Evolutionary conservation across 30 jellyfish, hydroid and myxozoan genomes (phyloP), one percentile per base, ranked within the genome.

Genomic region (Chrysaora quinquecirrha): DNA sequence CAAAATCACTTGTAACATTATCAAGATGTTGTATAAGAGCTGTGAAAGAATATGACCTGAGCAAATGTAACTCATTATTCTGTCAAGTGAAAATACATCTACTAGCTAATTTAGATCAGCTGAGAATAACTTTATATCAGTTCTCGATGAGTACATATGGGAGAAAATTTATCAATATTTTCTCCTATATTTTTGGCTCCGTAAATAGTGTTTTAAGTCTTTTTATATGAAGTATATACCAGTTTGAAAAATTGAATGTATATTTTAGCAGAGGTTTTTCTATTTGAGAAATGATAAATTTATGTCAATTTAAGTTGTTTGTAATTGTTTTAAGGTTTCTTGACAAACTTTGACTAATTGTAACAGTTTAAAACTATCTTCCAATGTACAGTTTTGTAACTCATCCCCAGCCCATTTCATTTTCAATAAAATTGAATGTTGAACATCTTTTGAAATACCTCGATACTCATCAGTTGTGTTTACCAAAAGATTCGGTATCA

Each of bases 11-110:
- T 58, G 91, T 93, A 31, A 75, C 97, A 10, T 62, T 93, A 87
- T 75, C 96, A 34, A 74, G 84, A 70, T 93, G 98, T 75, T 93
- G 98, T 73, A 27, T 93, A 1, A 73, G 87, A 10, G 98, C 98
- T 28, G 87, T 86, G 16, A 65, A 30, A 64, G 88, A 87, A 27
- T 48, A 80, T 58, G 97, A 93, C 11, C 84, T 79, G 12, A 23
- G 79, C 2, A 72, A 78, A 16, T 78, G 90, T 34, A 21, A 70
- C 25, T 76, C 90, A 2, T 12, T 88, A 18, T 10, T 47, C 9
- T 52, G 87, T 29, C 34, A 76, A 77, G 47, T 80, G 1, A 30
- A 58, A 35, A 52, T 70, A 16, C 67, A 88, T 29, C 12, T 35
- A 6, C 96, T 63, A 63, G 94, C 94, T 3, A 29, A 29, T 11